These are phyloP conservation scores for Piaya cayana DNA, from an alignment of 2,113 vertebrate species.

Conservation along the genomic window DNA sequence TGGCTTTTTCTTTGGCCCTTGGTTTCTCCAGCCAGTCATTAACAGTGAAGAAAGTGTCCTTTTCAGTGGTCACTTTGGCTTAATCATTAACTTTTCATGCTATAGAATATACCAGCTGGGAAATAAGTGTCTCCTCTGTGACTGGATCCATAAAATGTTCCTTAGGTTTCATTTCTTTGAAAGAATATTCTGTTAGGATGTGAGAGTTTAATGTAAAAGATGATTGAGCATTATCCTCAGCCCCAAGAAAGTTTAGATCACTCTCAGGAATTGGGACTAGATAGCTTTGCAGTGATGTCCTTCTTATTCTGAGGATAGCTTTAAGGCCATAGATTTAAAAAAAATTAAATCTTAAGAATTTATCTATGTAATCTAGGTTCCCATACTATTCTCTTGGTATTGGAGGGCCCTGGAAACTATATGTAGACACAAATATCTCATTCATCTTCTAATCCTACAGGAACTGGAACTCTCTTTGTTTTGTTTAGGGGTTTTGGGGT, in stretches of 20 bases:
- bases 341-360: constrained; percentile 48
- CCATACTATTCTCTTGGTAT: neutral
- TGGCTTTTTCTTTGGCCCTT: constrained; percentile 29
- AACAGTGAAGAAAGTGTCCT: constrained; percentile 31
- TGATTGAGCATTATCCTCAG: constrained; percentile 9
- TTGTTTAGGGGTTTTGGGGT: too few species aligned
- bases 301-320: neutral
- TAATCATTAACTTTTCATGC: constrained; percentile 22
- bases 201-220: constrained; percentile 12
- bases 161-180: constrained; percentile 39
- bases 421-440: neutral
- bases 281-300: neutral
- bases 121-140: constrained; percentile 30
- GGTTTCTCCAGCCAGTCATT: constrained; percentile 53
- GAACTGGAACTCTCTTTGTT: neutral
- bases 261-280: constrained; percentile 5
- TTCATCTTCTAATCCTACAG: neutral
- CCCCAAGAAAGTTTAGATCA: neutral
- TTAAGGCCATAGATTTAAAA: constrained; percentile 21
- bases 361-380: neutral
- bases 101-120: constrained; percentile 49
- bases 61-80: constrained; percentile 5
- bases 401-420: neutral
- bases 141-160: constrained; percentile 4
- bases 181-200: constrained; percentile 16